Evolutionary conservation across 2,113 vertebrate genomes (phyloP), one percentile per base, ranked within the genome.

Genomic region (Tamias sibiricus): DNA sequence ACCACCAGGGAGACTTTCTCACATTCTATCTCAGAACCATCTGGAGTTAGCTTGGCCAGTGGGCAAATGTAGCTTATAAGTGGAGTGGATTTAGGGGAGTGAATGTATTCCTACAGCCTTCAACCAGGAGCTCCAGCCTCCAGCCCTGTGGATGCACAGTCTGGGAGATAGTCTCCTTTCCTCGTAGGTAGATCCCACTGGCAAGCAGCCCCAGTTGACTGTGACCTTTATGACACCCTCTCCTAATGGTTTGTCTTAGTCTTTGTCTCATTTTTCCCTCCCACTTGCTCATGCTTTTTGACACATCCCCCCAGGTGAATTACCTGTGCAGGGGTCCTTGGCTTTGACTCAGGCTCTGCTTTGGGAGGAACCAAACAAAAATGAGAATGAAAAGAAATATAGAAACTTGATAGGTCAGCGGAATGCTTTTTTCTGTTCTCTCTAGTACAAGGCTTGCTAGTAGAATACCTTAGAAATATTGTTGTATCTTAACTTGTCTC

Each of bases 391-490:
- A 69, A 32, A 62, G 68, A 22, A 28, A 1, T 76, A 14, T 37
- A 49, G 57, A 14, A 90, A 57, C 77, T 82, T 80, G 35, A 30
- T 68, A 75, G 28, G 8, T 57, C 22, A 69, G 9, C 20, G 13
- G 44, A 49, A 93, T 69, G n/a, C 1, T 74, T 72, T 92, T 35
- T 49, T 49, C 30, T 66, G 8, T 40, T 88, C 17, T 77, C 52
- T 72, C 8, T 40, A 54, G 84, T 57, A 37, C 26, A 9, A n/a
- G 37, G 6, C 35, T 90, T 52, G 59, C 49, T 91, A 54, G 44
- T 62, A n/a, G 85, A 86, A 90, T 32, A 59, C 6, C 44, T 92
- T 93, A 52, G 90, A 75, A 93, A 72, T 59, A 82, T 24, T 84
- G 24, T 6, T 74, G 4, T 62, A 24, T 88, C 49, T 52, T 85